Percentiles rank a stretch among this genome's conserved stretches.
These are phyloP conservation scores for Steinernema scapterisci DNA, from an alignment of 2,888 invertebrate genomes.

Conservation along the genomic window DNA sequence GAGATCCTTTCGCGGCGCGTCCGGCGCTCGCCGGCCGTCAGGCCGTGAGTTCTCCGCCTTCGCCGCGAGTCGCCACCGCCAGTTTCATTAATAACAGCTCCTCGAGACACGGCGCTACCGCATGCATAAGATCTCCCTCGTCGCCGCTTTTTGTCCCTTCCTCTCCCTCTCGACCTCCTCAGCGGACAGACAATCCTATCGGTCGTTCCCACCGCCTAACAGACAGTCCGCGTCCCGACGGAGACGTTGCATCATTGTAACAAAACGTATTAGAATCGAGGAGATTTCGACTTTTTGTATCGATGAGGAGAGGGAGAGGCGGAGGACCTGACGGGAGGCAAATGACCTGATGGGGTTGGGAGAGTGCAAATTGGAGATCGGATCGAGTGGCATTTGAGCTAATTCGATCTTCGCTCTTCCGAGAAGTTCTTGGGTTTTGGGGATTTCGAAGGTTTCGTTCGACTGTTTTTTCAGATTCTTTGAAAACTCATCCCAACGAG, in stretches of 20 bases:
- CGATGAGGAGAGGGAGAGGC: background rate
- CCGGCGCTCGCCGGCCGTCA: background rate
- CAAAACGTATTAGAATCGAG: background rate
- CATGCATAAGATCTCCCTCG: conserved; percentile 25
- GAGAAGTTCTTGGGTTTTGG: background rate
- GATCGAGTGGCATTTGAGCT: background rate
- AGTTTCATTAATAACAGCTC: conserved; percentile 26
- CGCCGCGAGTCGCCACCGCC: background rate
- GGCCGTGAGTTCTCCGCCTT: background rate
- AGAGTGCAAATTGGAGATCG: background rate
- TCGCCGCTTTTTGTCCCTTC: background rate
- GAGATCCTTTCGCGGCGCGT: background rate
- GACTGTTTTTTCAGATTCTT: too few species aligned
- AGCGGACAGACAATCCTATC: background rate
- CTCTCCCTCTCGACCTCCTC: conserved; percentile 26
- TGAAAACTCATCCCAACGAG: too few species aligned
- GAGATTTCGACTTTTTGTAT: background rate
- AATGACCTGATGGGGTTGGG: background rate
- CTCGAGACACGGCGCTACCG: conserved; percentile 11
- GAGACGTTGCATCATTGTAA: conserved; percentile 10
- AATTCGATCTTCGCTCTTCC: too few species aligned
- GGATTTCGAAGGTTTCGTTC: background rate
- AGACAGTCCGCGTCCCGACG: background rate
- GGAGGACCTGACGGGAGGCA: background rate
- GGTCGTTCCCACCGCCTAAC: conserved; percentile 25